A percentile compares a stretch with the other conserved stretches of the same genome.
phyloP scores from a whole-genome alignment of 2,888 invertebrate genomes.

The Megamerina dolium region DNA sequence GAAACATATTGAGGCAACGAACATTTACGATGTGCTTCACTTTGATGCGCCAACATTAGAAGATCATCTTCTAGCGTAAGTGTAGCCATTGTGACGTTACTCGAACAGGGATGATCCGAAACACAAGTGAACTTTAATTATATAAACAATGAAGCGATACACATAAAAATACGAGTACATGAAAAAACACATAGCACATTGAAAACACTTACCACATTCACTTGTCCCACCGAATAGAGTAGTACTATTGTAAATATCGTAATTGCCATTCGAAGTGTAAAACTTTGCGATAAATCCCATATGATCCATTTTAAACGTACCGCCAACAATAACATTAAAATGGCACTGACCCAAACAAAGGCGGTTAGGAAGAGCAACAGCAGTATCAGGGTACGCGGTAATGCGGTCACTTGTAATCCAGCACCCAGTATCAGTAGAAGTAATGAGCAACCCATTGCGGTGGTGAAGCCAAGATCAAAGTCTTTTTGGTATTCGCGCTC shows the following conservation, averaged over 20 bases:
- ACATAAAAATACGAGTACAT: too few species aligned
- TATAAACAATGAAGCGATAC: not conserved
- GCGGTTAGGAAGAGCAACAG: constrained; percentile 79
- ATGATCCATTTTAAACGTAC: constrained; percentile 76
- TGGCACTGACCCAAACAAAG: constrained; percentile 84
- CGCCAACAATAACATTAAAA: constrained; percentile 76
- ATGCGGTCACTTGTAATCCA: constrained; percentile 66
- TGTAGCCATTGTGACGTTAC: constrained; percentile 30
- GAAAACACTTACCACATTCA: constrained; percentile 84
- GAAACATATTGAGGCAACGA: constrained; percentile 83
- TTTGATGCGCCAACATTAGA: constrained; percentile 30
- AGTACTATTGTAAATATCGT: constrained; percentile 82
- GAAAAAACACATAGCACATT: too few species aligned
- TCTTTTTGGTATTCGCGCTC: constrained; percentile 86
- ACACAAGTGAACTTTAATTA: constrained; percentile 58
- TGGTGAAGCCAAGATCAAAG: constrained; percentile 78
- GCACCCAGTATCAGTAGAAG: constrained; percentile 69
- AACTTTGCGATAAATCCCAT: constrained; percentile 81
- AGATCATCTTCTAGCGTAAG: constrained; percentile 31
- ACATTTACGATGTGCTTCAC: constrained; percentile 67
- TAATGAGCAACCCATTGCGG: constrained; percentile 71
- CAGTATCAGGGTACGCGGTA: constrained; percentile 79
- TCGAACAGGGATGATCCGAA: constrained; percentile 48
- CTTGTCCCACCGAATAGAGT: constrained; percentile 83
- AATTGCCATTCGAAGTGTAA: constrained; percentile 74